Percentiles rank a stretch among this genome's conserved stretches.
Conservation (phyloP, 2,113 vertebrate species). For the Hippocampus guttulatus region DNA sequence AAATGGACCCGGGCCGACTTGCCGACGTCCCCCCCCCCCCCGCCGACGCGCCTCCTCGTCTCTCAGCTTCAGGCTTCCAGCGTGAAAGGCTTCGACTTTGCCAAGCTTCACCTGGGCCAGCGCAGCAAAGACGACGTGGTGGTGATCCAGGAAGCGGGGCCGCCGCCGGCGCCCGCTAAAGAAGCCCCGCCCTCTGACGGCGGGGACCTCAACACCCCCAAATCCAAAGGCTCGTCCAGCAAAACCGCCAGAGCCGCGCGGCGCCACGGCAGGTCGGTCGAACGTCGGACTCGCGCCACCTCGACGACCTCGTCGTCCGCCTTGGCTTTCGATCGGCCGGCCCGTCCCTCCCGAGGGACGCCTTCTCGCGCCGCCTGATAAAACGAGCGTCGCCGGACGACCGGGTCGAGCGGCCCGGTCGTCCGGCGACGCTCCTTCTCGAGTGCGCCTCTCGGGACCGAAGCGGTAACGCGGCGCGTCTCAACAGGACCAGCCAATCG, state of each 20-base stretch:
- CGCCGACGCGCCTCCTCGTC: slow-evolving; percentile 4
- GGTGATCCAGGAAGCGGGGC: slow-evolving; percentile 89
- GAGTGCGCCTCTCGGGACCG: no score
- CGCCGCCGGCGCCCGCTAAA: slow-evolving; percentile 80
- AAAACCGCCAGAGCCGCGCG: slow-evolving; percentile 78
- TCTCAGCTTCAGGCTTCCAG: slow-evolving; percentile 90
- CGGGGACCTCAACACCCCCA: slow-evolving; percentile 86
- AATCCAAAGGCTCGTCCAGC: slow-evolving; percentile 80
- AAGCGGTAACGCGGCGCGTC: not conserved
- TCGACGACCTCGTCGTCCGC: not conserved
- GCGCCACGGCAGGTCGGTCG: slow-evolving; percentile 81
- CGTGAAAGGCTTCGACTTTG: slow-evolving; percentile 97
- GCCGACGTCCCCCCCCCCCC: not conserved
- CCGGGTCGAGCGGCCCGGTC: not conserved
- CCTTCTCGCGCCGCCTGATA: no score
- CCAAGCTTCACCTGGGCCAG: slow-evolving; percentile 95
- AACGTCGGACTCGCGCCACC: not conserved
- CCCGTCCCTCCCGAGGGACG: no score
- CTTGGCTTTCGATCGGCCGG: no score
- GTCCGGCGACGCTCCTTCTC: not conserved
- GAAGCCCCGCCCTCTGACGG: slow-evolving; percentile 88
- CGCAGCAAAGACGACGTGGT: slow-evolving; percentile 93
- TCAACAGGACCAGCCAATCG: slow-evolving; percentile 84
- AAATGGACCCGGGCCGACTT: no score
- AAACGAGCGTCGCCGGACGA: no score